Base-by-base conservation (phyloP, 35 echinoderm and acorn worm species). In the Hemicentrotus pulcherrimus region DNA sequence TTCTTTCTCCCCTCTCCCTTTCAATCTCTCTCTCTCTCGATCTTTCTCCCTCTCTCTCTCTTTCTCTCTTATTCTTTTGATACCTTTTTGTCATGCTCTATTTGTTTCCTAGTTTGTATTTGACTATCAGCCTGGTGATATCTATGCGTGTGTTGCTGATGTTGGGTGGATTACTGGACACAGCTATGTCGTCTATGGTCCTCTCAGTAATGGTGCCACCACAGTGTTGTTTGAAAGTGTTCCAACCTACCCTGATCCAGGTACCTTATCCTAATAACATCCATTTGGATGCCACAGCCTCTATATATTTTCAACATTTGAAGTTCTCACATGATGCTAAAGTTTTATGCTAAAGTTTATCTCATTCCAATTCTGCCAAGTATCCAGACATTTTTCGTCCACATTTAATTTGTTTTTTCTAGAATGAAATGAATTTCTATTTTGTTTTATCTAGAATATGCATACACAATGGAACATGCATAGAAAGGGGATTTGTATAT, bases 151-250 rank as follows among this genome's bases (percentile, higher is more conserved):
- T 93, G 98, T 98, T 47, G 98, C 98, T 85, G 98, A 99, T 86
- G 96, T 99, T 24, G 98, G 98, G 1, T 99, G 98, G 98, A 99
- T 99, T 33, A 97, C 98, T 58, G 98, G 98, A 24, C 98, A 99
- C 94, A 98, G 96, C 92, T 99, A 97, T 95, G 98, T 99, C 5
- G 98, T 97, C n/a, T 97, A 99, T 92, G 98, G 98, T 94, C 98
- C 98, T 46, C 98, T 99, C n/a, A 85, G 95, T 31, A 99, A 99
- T 97, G 98, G 98, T 55, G 98, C 98, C 35, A 99, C 98, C 4
- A 98, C 98, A n/a, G 95, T 99, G 9, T 92, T 99, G 71, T 99
- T 99, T 97, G 98, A 99, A 86, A 99, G 98, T 86, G 93, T 96
- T 19, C 98, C 98, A 14, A 99, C 98, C 4, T 99, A 99, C 87